Conservation (phyloP, 2,888 invertebrate species). For the Leucophenga maculata region DNA sequence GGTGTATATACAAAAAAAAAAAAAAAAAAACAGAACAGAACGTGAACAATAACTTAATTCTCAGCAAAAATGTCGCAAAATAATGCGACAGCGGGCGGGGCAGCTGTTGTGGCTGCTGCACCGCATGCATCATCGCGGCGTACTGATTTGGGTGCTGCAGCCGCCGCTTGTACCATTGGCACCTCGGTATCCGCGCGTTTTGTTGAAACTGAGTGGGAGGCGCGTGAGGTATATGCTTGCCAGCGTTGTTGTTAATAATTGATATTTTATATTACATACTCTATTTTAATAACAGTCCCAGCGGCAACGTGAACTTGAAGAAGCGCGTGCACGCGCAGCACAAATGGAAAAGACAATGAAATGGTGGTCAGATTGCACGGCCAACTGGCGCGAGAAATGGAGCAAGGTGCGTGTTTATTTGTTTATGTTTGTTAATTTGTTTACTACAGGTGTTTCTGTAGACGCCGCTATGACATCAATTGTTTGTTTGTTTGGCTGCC, state of each 20-base stretch:
- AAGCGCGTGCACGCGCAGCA: slow-evolving; percentile 92
- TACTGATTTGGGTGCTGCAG: slow-evolving; percentile 41
- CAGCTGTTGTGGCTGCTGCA: background rate
- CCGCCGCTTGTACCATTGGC: slow-evolving; percentile 38
- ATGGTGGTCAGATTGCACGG: slow-evolving; percentile 99
- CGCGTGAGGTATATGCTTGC: slow-evolving; percentile 69
- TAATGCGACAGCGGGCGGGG: slow-evolving; percentile 3
- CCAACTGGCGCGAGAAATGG: slow-evolving; percentile 97
- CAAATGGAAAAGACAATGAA: slow-evolving; percentile 99
- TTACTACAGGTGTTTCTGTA: background rate
- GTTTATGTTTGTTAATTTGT: background rate
- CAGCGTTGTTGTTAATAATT: background rate
- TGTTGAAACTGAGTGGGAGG: slow-evolving; percentile 72
- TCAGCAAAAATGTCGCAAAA: slow-evolving; percentile 11
- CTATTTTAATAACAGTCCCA: slow-evolving; percentile 63
- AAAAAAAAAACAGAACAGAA: too few relatives aligned
- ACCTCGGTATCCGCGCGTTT: slow-evolving; percentile 58
- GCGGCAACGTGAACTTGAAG: slow-evolving; percentile 85
- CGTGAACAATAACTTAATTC: too few relatives aligned
- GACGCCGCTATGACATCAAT: too few relatives aligned
- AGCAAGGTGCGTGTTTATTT: slow-evolving; percentile 78
- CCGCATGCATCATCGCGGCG: slow-evolving; percentile 7
- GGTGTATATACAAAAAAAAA: too few relatives aligned
- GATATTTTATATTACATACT: background rate
- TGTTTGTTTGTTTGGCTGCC: background rate